phyloP scores from a whole-genome alignment of 2,113 vertebrate genomes.

The Mastomys coucha region DNA sequence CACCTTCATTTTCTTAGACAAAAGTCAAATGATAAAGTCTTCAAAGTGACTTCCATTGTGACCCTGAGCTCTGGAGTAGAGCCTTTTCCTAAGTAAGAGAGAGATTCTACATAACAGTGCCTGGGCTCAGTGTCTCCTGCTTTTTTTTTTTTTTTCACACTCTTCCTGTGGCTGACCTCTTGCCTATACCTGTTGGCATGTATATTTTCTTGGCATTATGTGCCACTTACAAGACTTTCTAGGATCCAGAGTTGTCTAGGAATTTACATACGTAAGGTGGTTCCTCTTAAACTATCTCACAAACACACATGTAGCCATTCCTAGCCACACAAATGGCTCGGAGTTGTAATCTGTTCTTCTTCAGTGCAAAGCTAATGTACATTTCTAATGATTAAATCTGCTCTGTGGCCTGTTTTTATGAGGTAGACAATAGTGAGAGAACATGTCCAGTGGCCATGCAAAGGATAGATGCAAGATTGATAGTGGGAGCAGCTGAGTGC shows the following conservation, averaged over 20 bases:
- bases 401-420: neutral
- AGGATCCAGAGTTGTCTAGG: neutral
- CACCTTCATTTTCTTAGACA: slow-evolving; percentile 44
- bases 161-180: neutral
- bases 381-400: neutral
- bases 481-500: neutral
- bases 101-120: neutral
- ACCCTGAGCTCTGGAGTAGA: neutral
- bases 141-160: neutral
- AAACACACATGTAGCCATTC: neutral
- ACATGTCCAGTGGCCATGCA: neutral
- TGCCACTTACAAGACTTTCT: neutral
- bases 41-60: neutral
- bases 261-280: neutral
- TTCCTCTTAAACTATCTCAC: neutral
- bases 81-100: neutral
- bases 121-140: rapidly evolving
- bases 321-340: neutral
- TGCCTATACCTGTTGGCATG: neutral
- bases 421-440: slow-evolving; percentile 15
- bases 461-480: neutral
- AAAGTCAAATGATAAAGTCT: neutral
- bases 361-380: slow-evolving; percentile 1
- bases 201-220: neutral
- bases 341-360: neutral